Evolutionary conservation across 37 sponge, comb jelly and placozoan genomes (phyloP), one percentile per base, ranked within the genome.

Genomic region (Halisarca cf. caerulea): DNA sequence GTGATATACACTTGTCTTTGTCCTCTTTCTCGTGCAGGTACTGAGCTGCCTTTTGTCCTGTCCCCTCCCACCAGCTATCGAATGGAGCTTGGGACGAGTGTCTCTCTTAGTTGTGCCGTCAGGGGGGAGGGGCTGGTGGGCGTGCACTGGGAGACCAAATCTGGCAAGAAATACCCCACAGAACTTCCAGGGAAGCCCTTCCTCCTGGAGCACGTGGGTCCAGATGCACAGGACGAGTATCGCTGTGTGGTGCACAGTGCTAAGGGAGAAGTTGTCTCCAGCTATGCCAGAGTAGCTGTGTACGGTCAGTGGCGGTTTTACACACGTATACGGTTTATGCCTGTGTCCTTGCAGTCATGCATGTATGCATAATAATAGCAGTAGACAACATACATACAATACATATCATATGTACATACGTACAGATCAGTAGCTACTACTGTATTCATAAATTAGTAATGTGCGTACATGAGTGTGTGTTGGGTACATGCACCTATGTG

Each of bases 81-180:
- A 41, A n/a, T 37, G 2, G 77, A 74, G 77, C 77, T 74, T 42
- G 45, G 45, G 3, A 74, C 25, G 1, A 74, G 24, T 23, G 45
- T 74, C 18, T 23, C 45, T 43, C 77, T 74, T 18, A 40, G 25
- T 23, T 74, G 77, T 74, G 45, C 42, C 7, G 77, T 74, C 38
- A 37, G 77, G 15, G 77, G 77, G 25, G 77, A 74, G 42, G 77
- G 77, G 7, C 42, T 74, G 24, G 41, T 37, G n/a, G 42, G 45
- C 24, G 45, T 74, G 24, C 39, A 40, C 45, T 74, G 77, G 77
- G 77, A 74, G 43, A 21, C 77, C 21, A 74, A 23, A 25, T 74
- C 77, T 40, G 77, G 77, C 2, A 2, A n/a, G 42, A 74, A 23
- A 8, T 74, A 36, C 23, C 77, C 77, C 36, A 24, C 77, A 37